Evolutionary conservation across 1,140 invertebrate genomes (phyloP).

Genomic region (Araneus ventricosus): DNA sequence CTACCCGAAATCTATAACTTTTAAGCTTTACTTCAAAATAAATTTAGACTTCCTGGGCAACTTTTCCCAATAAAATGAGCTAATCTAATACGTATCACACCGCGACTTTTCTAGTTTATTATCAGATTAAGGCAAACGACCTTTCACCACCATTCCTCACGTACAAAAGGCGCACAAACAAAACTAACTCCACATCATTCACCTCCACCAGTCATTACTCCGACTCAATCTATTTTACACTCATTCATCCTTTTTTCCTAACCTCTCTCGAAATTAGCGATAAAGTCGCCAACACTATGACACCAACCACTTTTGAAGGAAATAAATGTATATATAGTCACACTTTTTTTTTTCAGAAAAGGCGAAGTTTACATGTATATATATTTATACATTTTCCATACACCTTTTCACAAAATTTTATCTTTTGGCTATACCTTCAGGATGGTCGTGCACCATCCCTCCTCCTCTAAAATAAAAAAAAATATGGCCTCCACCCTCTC

Average conservation of each 20-base stretch:
- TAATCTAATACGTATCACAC: not conserved
- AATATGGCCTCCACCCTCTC: not conserved
- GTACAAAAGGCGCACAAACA: not conserved
- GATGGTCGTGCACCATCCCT: not conserved
- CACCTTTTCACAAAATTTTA: slow-evolving; percentile 52
- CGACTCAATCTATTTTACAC: slow-evolving; percentile 21
- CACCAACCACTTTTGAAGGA: not conserved
- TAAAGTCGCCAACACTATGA: slow-evolving; percentile 30
- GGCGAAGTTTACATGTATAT: slow-evolving; percentile 53
- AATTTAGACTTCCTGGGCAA: not conserved
- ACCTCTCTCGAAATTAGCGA: slow-evolving; percentile 17
- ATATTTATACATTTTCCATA: slow-evolving; percentile 53
- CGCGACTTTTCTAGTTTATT: not conserved
- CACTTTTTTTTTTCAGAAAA: not conserved
- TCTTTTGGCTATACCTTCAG: slow-evolving; percentile 4
- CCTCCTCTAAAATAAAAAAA: slow-evolving; percentile 20
- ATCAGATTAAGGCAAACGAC: slow-evolving; percentile 18
- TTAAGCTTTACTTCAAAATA: too few relatives aligned
- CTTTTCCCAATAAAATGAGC: not conserved
- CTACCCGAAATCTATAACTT: too few relatives aligned
- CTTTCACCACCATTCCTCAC: not conserved
- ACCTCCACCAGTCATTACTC: slow-evolving; percentile 7
- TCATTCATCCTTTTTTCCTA: slow-evolving; percentile 1
- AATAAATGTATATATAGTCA: slow-evolving; percentile 27
- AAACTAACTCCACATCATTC: not conserved